phyloP scores from a whole-genome alignment of 2,888 invertebrate species.

The Trachelus tabidus region DNA sequence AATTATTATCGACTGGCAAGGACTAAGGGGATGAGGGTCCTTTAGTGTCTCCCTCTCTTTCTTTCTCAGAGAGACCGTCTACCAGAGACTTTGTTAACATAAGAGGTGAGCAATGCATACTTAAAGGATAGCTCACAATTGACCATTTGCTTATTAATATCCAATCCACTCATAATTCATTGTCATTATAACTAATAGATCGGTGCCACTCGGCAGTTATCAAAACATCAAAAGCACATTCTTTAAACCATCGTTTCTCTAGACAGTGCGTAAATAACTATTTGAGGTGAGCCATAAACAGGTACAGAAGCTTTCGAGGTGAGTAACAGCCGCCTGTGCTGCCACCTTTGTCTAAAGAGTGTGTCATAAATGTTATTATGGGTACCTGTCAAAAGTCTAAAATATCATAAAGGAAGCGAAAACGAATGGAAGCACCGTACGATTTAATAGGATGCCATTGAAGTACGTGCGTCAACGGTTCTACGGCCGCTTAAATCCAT shows the following conservation, averaged over 20 bases:
- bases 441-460: background rate
- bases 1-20: too few relatives aligned
- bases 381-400: background rate
- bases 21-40: too few relatives aligned
- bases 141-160: background rate
- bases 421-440: background rate
- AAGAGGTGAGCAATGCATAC: background rate
- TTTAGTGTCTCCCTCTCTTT: too few relatives aligned
- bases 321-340: background rate
- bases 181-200: background rate
- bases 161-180: background rate
- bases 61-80: background rate
- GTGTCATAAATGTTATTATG: background rate
- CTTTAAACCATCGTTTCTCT: background rate
- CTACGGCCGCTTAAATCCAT: conserved; percentile 31
- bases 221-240: background rate
- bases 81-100: background rate
- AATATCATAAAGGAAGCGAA: background rate
- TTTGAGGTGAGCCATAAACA: background rate
- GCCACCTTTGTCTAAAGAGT: background rate
- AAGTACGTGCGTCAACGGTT: conserved; percentile 34
- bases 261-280: background rate
- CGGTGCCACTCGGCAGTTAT: background rate
- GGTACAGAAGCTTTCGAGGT: background rate
- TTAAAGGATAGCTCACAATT: background rate